Evolutionary conservation across 2,113 vertebrate genomes (phyloP).

Genomic region (Riparia riparia): DNA sequence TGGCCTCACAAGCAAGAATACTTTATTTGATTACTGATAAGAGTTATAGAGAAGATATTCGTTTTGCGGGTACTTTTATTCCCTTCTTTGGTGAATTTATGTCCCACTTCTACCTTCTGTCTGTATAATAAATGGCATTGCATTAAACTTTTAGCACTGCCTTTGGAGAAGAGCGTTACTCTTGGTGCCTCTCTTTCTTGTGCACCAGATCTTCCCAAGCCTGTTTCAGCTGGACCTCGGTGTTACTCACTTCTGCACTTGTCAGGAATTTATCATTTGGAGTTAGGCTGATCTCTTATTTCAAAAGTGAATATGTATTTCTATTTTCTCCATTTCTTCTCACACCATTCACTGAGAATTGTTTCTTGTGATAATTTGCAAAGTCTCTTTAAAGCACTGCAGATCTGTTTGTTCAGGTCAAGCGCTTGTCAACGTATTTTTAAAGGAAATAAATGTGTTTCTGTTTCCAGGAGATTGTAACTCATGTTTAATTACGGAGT

Average conservation of each 20-base stretch:
- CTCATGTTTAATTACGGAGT: not conserved
- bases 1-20: not conserved
- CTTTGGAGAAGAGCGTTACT: not conserved
- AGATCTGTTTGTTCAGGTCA: not conserved
- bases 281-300: not conserved
- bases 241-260: not conserved
- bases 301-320: not conserved
- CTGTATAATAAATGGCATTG: not conserved
- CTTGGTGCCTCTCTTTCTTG: not conserved
- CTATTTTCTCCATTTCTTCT: not conserved
- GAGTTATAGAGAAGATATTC: not conserved
- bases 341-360: not conserved
- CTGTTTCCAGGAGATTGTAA: not conserved
- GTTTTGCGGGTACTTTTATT: not conserved
- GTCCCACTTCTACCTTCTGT: not conserved
- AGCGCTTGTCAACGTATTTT: not conserved
- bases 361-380: not conserved
- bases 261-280: not conserved
- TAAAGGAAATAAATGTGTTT: slow-evolving; percentile 1
- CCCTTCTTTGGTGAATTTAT: slow-evolving; percentile 15
- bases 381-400: not conserved
- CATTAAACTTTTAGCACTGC: not conserved
- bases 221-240: not conserved
- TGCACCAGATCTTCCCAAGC: not conserved
- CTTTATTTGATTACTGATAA: not conserved